A percentile compares a stretch with the other conserved stretches of the same genome.
These are phyloP conservation scores for Sebastes taczanowskii DNA, from an alignment of 2,797 vertebrate species.

Conservation along the genomic window DNA sequence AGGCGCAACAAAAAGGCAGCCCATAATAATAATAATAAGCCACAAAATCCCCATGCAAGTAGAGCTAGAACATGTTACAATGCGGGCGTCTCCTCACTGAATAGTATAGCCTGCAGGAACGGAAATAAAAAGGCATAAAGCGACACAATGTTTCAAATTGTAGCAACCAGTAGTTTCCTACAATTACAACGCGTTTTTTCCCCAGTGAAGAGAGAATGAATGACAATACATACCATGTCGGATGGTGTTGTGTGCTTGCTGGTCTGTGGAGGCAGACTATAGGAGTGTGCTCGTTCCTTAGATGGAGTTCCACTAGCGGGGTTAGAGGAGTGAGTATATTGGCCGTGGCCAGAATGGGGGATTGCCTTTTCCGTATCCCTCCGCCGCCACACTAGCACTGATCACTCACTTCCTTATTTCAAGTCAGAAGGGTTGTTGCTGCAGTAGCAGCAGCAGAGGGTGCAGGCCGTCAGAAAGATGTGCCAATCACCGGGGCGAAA, in stretches of 20 bases:
- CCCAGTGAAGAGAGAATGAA: conserved; percentile 44
- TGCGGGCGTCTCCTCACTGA: conserved; percentile 37
- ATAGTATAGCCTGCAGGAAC: neutral
- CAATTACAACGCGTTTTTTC: neutral
- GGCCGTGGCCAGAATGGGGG: conserved; percentile 65
- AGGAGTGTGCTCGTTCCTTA: conserved; percentile 72
- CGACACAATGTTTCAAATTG: neutral
- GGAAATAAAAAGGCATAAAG: neutral
- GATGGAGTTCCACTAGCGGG: conserved; percentile 78
- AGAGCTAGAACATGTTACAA: neutral
- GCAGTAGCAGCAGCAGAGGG: conserved; percentile 17
- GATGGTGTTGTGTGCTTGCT: conserved; percentile 68
- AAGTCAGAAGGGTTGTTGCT: conserved; percentile 48
- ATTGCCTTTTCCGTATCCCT: conserved; percentile 77
- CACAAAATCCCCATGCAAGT: neutral
- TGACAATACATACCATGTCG: conserved; percentile 82
- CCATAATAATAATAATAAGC: neutral
- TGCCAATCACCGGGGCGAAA: conserved; percentile 51
- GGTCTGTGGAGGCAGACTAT: conserved; percentile 72
- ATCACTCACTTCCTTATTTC: conserved; percentile 80
- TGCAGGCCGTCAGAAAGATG: conserved; percentile 32
- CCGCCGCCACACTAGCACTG: conserved; percentile 73
- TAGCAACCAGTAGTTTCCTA: fast-evolving
- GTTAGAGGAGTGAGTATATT: conserved; percentile 73
- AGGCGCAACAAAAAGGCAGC: neutral